Evolutionary conservation across 2,113 vertebrate species (phyloP), one percentile per base, ranked within the genome.

Genomic region (Nettapus auritus): DNA sequence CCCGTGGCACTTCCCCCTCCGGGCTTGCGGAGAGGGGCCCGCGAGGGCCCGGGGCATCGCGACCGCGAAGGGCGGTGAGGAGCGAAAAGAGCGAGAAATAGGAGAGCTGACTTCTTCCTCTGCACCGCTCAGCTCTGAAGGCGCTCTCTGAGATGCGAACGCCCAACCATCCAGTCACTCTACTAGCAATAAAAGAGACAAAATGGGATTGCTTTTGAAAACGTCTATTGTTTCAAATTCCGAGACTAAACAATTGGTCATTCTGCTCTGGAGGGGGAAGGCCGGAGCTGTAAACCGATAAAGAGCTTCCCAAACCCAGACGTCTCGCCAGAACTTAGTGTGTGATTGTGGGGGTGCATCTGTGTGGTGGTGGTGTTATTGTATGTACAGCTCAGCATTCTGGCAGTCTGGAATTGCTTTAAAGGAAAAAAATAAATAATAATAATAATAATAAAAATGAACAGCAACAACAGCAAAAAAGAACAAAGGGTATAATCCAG

Each of bases 401-500:
- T 97, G 97, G 95, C 96, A 94, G 97, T 95, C 95, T 93, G 95
- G 93, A 97, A 97, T 86, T 63, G 88, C 97, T 97, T 80, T 13
- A 70, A 98, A 98, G 10, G 9, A 8, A 28, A 25, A 6, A 8
- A 46, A 46, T 46, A 46, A 46, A n/a, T 46, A 48, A 50, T 50
- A 46, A 46, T 46, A 46, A 46, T 46, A 50, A 13, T 50, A 9
- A 4, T 4, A 25, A 50, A 23, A 50, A 13, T 2, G 46, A 8
- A 15, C 15, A 91, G 96, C 96, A 97, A 44, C 55, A 96, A 93
- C 94, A 74, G 95, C 97, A 98, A 97, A 98, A 98, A 97, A 91
- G 97, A 97, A 98, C 98, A 99, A 99, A 99, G 97, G 94, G 94
- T 86, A 96, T 96, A 93, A 93, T 97, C 96, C 92, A 84, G 86